Conservation (phyloP, 2,113 vertebrate species). For the Scopus umbretta region DNA sequence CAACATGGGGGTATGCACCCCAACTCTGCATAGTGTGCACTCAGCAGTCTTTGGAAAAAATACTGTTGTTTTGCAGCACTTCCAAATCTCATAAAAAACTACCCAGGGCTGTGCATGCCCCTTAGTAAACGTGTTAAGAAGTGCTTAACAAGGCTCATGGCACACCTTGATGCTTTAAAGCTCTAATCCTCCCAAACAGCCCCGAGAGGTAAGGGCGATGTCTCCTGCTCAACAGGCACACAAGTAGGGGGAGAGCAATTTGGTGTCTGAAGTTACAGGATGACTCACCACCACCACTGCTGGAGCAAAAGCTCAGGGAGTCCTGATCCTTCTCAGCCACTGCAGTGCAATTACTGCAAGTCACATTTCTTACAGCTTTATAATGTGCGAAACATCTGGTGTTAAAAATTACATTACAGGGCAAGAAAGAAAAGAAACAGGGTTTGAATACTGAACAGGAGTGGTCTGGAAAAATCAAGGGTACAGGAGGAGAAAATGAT, state of each 20-base stretch:
- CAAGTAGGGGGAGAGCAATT: neutral
- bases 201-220: neutral
- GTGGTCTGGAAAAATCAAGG: neutral
- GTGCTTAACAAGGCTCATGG: neutral
- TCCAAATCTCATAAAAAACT: neutral
- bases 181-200: neutral
- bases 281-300: neutral
- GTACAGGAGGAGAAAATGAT: neutral
- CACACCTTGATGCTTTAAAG: neutral
- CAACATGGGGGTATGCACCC: neutral
- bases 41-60: neutral
- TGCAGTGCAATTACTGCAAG: neutral
- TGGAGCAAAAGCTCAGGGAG: neutral
- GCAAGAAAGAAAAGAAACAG: neutral
- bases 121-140: neutral
- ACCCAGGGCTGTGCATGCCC: neutral
- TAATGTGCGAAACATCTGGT: conserved; percentile 3
- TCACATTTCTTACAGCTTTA: neutral
- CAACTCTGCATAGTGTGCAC: neutral
- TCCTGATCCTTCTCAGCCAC: neutral
- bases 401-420: neutral
- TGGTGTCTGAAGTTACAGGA: neutral
- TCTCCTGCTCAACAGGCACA: neutral
- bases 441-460: neutral
- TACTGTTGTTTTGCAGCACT: neutral